Evolutionary conservation across 2,888 invertebrate genomes (phyloP), one percentile per base, ranked within the genome.

Genomic region (Ischnura elegans): DNA sequence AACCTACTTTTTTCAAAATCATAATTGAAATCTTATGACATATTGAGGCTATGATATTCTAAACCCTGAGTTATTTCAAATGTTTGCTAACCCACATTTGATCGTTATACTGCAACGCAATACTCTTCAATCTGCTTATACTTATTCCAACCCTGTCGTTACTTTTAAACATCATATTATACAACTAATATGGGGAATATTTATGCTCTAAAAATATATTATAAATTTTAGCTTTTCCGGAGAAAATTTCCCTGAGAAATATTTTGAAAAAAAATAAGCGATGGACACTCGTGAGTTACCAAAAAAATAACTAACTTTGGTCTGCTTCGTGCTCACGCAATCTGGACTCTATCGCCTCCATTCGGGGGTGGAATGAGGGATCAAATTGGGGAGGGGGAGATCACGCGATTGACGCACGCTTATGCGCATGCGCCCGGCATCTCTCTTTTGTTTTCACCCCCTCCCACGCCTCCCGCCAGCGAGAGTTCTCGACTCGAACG

Each of bases 291-390:
- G 21, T 25, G 61, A 61, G 61, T 61, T 61, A 61, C 51, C 29
- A 76, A 76, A 66, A 29, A 76, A 36, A 36, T 76, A 76, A 29
- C 10, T 13, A 76, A 76, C n/a, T n/a, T n/a, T n/a, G n/a, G n/a
- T n/a, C n/a, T n/a, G n/a, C n/a, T n/a, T n/a, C n/a, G n/a, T 86
- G n/a, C 45, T 42, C 86, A 90, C 90, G 90, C 90, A 61, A 90
- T 90, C 61, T 25, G 86, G 25, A 66, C 90, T 42, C 90, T n/a
- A 61, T 61, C 61, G 90, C 90, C 51, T 61, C 51, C 42, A 16
- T 4, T n/a, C 61, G 61, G 4, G 19, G 61, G 25, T 25, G n/a
- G 76, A 36, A 76, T 29, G 76, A 10, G 76, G 76, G n/a, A 25
- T 61, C 61, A 6, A 21, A 25, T 61, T 2, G 29, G 76, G 61